Base-by-base conservation (phyloP, 2,113 vertebrate species). In the Machaerirhynchus nigripectus region DNA sequence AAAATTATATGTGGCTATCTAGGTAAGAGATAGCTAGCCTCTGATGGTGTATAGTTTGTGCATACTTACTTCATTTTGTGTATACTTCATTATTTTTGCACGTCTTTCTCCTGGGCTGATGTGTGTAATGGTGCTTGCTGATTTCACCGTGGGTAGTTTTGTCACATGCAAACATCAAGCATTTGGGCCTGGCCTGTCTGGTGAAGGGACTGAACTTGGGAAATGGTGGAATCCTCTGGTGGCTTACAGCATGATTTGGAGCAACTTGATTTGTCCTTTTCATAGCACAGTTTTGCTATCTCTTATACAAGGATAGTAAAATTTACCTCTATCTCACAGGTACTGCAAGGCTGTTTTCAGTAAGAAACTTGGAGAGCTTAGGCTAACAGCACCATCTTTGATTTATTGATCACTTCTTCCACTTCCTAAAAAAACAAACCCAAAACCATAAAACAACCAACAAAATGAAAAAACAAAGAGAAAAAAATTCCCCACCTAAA, bases 391-490 rank as follows among this genome's bases (percentile, higher is more conserved):
- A 50, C 10, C 13, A 80, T 82, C 76, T 69, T 64, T 0, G 0
- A 71, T 91, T 69, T 57, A 47, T 13, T 77, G 57, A 50, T 68
- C 14, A 13, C 16, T 87, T 78, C 13, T 75, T 77, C 35, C 20
- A 21, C 23, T 53, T 39, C 35, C 16, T 39, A 87, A 61, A 49
- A 42, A 31, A 35, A 4, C 17, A 33, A 50, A 24, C 11, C 18
- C 31, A 12, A 56, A 64, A 35, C 1, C 9, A 18, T 21, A 68
- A 40, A 65, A 28, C 49, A 77, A 7, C 22, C 1, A 3, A 30
- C 9, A 28, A 44, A 39, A 27, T 0, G 2, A 11, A 23, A 28
- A 60, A 27, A 5, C 2, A n/a, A 33, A 44, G 16, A 26, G 4
- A 12, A n/a, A 60, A 17, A n/a, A 61, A n/a, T 2, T 4, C 6